Percentiles rank a stretch among this genome's conserved stretches.
These are phyloP conservation scores for Scolanthus callimorphus DNA, from an alignment of 92 coral and sea anemone genomes.

Conservation along the genomic window DNA sequence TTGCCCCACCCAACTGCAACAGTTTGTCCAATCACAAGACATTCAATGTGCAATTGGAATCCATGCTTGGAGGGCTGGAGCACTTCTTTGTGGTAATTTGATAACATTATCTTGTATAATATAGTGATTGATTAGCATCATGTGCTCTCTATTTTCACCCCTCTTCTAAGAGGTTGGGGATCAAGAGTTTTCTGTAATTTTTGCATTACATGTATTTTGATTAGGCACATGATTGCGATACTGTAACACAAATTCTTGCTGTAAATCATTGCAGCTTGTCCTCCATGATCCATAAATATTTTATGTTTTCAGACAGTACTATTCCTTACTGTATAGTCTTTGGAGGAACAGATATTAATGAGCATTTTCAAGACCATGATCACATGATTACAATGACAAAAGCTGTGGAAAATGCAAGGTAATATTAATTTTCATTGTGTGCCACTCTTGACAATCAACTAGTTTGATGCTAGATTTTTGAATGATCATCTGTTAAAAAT, in stretches of 20 bases:
- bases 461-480: no score
- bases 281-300: no score
- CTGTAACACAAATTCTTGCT: no score
- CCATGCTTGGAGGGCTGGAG: conserved; percentile 95
- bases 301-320: not conserved
- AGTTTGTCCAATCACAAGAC: conserved; percentile 29
- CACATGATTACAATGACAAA: conserved; percentile 64
- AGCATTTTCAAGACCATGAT: conserved; percentile 35
- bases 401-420: conserved; percentile 81
- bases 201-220: not conserved
- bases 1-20: conserved; percentile 18
- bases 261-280: no score
- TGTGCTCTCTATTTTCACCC: no score
- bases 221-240: no score
- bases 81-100: conserved; percentile 61
- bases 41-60: conserved; percentile 76
- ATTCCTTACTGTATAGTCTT: conserved; percentile 78
- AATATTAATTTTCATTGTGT: no score
- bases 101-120: not conserved
- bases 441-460: no score
- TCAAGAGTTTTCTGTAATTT: not conserved
- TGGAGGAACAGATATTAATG: conserved; percentile 97
- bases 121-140: no score
- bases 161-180: not conserved
- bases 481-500: no score